Evolutionary conservation across 1,140 invertebrate genomes (phyloP).

Genomic region (Oncopodura yosiiana): DNA sequence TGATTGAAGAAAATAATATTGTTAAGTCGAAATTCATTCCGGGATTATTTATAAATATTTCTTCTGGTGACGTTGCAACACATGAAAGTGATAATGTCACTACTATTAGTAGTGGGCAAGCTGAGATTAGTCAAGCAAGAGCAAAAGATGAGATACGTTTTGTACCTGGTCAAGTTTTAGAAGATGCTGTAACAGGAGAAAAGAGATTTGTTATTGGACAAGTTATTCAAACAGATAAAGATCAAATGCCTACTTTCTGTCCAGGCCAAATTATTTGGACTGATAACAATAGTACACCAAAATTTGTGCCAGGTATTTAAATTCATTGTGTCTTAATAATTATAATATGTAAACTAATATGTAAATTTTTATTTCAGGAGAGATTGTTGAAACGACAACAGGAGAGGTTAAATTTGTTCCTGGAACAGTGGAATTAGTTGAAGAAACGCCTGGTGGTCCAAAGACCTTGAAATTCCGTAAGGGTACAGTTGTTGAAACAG

Average conservation of each 20-base stretch:
- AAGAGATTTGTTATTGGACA: constrained; percentile 60
- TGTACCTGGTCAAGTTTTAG: constrained; percentile 55
- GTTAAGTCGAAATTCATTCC: constrained; percentile 65
- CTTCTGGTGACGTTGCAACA: constrained; percentile 40
- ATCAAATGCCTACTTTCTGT: constrained; percentile 50
- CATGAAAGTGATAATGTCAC: no score
- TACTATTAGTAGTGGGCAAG: no score
- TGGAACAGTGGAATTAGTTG: constrained; percentile 52
- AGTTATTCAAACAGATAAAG: constrained; percentile 56
- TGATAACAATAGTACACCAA: constrained; percentile 40
- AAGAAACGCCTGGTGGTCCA: constrained; percentile 55
- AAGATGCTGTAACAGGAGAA: constrained; percentile 45
- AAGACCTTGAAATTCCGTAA: constrained; percentile 59
- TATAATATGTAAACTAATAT: constrained; percentile 57
- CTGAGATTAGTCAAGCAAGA: no score
- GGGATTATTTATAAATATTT: constrained; percentile 40
- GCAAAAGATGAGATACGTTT: no score
- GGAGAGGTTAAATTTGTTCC: constrained; percentile 60
- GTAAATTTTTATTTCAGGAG: constrained; percentile 60
- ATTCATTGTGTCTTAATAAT: constrained; percentile 63
- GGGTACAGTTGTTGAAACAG: constrained; percentile 61
- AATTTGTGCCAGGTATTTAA: constrained; percentile 47
- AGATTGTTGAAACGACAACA: constrained; percentile 61
- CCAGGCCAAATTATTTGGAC: constrained; percentile 62
- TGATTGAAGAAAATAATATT: constrained; percentile 52